A percentile compares a stretch with the other conserved stretches of the same genome.
These are phyloP conservation scores for Arctia plantaginis DNA, from an alignment of 2,888 invertebrate species.

Conservation along the genomic window DNA sequence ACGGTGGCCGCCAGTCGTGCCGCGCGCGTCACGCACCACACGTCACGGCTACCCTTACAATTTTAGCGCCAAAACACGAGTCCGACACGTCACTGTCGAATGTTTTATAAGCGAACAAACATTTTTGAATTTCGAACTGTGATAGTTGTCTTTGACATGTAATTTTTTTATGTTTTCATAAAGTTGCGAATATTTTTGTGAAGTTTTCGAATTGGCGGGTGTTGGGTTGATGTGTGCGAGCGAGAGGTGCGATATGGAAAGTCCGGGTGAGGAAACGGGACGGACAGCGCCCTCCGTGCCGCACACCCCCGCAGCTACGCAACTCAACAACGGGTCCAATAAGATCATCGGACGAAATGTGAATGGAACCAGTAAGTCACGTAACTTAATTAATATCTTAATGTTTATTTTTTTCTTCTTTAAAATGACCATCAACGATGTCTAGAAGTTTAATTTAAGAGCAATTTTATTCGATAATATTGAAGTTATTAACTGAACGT, in stretches of 20 bases:
- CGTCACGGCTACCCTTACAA: constrained; percentile 68
- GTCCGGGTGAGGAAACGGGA: constrained; percentile 83
- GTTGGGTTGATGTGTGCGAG: constrained; percentile 82
- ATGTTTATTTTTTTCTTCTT: constrained; percentile 33
- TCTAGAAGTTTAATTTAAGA: constrained; percentile 17
- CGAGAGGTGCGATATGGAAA: constrained; percentile 82
- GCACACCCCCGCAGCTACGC: constrained; percentile 77
- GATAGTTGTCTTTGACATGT: constrained; percentile 39
- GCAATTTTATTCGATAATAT: constrained; percentile 20
- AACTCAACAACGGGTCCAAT: constrained; percentile 86
- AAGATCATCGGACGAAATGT: constrained; percentile 89
- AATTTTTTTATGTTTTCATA: constrained; percentile 35
- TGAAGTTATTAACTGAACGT: constrained; percentile 16
- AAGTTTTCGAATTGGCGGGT: constrained; percentile 78
- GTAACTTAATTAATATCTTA: constrained; percentile 52
- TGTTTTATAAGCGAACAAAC: constrained; percentile 18
- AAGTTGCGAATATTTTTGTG: constrained; percentile 64
- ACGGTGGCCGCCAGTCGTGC: constrained; percentile 74
- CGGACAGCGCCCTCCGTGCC: constrained; percentile 74
- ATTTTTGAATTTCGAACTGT: constrained; percentile 37
- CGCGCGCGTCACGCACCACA: constrained; percentile 72
- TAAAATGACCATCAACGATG: constrained; percentile 25
- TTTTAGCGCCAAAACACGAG: constrained; percentile 59
- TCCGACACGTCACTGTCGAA: constrained; percentile 38
- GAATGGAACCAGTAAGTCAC: constrained; percentile 89